Evolutionary conservation across 2,888 invertebrate species (phyloP).

Genomic region (Ennomos erosarius): DNA sequence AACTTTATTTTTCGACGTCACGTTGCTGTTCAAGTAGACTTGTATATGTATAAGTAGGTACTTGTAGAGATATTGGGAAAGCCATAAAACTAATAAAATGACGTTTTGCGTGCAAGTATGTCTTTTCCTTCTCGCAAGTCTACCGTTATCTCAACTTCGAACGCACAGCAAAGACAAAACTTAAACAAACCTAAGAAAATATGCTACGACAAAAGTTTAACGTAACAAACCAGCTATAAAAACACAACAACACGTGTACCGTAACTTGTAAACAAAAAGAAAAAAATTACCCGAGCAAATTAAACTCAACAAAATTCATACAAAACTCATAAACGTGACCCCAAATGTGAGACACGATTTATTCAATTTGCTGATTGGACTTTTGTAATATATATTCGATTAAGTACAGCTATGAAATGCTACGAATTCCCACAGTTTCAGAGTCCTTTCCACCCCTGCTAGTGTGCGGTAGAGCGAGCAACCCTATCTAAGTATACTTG

Average conservation of each 20-base stretch:
- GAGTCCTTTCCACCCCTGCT: constrained; percentile 8
- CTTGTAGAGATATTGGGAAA: too few species aligned
- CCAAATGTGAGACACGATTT: constrained; percentile 11
- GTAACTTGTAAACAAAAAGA: constrained; percentile 15
- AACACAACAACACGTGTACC: constrained; percentile 3
- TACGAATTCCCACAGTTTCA: constrained; percentile 27
- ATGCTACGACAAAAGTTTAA: too few species aligned
- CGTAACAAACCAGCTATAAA: background rate
- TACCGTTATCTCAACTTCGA: too few species aligned
- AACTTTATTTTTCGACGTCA: too few species aligned
- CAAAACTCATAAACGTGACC: constrained; percentile 17
- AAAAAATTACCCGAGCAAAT: constrained; percentile 12
- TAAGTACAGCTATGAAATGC: constrained; percentile 21
- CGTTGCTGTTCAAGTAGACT: too few species aligned
- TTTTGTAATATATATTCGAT: constrained; percentile 37
- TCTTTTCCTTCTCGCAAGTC: too few species aligned
- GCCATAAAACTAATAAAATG: too few species aligned
- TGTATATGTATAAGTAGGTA: too few species aligned
- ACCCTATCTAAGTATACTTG: background rate
- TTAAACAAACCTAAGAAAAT: too few species aligned
- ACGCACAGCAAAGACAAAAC: too few species aligned
- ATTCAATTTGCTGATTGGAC: constrained; percentile 38
- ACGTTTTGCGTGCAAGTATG: too few species aligned
- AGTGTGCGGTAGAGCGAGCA: constrained; percentile 20
- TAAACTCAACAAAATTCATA: constrained; percentile 10